Percentiles rank a stretch among this genome's conserved stretches.
These are phyloP conservation scores for Salvator merianae DNA, from an alignment of 2,113 vertebrate species.

Conservation along the genomic window DNA sequence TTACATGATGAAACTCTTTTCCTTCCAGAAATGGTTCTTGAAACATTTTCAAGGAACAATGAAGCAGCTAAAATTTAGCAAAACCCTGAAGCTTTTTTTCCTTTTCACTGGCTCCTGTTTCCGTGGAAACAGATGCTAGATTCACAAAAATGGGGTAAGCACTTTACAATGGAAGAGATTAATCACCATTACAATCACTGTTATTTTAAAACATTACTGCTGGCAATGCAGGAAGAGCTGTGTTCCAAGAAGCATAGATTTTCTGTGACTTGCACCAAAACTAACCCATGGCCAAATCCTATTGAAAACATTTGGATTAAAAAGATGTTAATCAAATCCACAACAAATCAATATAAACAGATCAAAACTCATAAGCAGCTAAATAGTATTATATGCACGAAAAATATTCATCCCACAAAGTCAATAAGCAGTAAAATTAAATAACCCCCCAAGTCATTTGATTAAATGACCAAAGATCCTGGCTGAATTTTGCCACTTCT, in stretches of 20 bases:
- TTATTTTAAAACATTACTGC: constrained; percentile 72
- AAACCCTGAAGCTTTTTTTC: constrained; percentile 40
- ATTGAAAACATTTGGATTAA: constrained; percentile 51
- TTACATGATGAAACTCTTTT: not conserved
- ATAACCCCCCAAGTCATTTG: constrained; percentile 41
- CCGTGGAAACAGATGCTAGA: constrained; percentile 72
- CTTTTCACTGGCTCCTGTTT: constrained; percentile 56
- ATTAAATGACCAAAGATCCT: constrained; percentile 32
- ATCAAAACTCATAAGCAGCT: constrained; percentile 38
- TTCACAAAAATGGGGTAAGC: constrained; percentile 73
- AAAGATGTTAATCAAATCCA: constrained; percentile 68
- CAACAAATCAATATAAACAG: constrained; percentile 54
- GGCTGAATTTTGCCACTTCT: constrained; percentile 30
- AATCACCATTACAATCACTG: constrained; percentile 73
- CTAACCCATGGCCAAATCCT: constrained; percentile 53
- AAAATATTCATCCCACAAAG: constrained; percentile 47
- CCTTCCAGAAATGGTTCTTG: not conserved
- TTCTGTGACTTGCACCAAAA: constrained; percentile 50
- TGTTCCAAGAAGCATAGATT: constrained; percentile 55
- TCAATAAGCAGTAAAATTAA: constrained; percentile 49
- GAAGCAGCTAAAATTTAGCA: constrained; percentile 53
- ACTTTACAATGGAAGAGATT: constrained; percentile 73
- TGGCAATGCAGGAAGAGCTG: constrained; percentile 52
- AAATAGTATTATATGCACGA: constrained; percentile 34
- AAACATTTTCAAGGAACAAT: constrained; percentile 13